These are phyloP conservation scores for Heptranchias perlo DNA, from an alignment of 2,113 vertebrate species.

Conservation along the genomic window DNA sequence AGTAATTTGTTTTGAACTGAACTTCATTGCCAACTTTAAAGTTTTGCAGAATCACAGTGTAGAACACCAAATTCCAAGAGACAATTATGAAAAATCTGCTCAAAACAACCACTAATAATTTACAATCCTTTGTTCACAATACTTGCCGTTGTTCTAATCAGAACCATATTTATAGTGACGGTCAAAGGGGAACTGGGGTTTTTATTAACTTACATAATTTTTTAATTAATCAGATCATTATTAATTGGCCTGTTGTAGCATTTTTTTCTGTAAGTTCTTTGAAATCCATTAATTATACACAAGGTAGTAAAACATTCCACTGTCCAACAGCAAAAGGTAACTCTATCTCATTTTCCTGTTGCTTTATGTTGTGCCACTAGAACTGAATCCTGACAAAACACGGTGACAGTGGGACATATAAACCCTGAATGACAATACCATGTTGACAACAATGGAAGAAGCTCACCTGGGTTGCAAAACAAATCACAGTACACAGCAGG, in stretches of 20 bases:
- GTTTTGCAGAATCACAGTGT: background rate
- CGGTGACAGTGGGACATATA: background rate
- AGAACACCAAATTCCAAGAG: background rate
- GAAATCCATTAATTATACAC: no score
- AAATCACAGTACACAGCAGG: background rate
- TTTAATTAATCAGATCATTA: background rate
- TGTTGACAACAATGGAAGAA: background rate
- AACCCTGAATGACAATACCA: background rate
- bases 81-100: background rate
- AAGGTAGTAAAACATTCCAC: background rate
- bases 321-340: background rate
- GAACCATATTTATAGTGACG: background rate
- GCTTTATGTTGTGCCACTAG: background rate
- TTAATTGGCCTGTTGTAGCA: no score
- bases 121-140: background rate
- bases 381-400: background rate
- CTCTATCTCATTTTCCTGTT: background rate
- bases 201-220: no score
- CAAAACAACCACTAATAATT: background rate
- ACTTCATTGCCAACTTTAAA: background rate
- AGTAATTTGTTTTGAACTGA: background rate
- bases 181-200: background rate
- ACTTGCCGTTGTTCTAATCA: background rate
- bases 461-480: background rate
- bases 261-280: no score